Evolutionary conservation across 2,888 invertebrate species (phyloP), one percentile per base, ranked within the genome.

Genomic region (Tanypteryx hageni): DNA sequence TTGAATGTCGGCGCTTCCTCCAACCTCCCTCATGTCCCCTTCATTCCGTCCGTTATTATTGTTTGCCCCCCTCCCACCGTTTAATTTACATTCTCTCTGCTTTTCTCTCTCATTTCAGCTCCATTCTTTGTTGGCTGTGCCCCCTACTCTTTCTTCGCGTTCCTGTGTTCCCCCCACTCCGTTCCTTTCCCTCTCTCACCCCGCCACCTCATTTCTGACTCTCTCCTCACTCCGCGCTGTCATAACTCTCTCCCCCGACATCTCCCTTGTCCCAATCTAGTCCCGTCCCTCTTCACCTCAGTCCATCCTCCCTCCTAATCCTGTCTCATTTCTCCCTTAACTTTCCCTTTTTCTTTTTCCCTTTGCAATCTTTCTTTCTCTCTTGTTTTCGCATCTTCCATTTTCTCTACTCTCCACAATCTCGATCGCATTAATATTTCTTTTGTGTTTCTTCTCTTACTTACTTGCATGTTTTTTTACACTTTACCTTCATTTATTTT

Each of bases 11-110:
- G 44, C 44, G 44, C 44, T 44, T 44, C 44, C 44, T 44, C 44
- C 44, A 44, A 44, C 44, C 44, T 44, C 44, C 44, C 44, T 44
- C 68, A 27, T 76, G 76, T 22, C 4, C 27, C 76, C 10, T 13
- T 10, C 27, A 27, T 68, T 18, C 68, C 18, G n/a, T 13, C 27
- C 11, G 27, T 76, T 76, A 76, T 76, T 76, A 22, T 76, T 22
- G 7, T 64, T 5, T 18, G 13, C 64, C 64, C 64, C n/a, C 22
- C 68, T 68, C 68, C 22, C 68, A 2, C 7, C 68, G 18, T 68
- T n/a, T 68, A 76, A 76, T 76, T 76, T 76, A 76, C 76, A 27
- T 27, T 76, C 76, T 27, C 76, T 76, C 76, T 76, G 68, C 68
- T 68, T 68, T 68, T n/a, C 68, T 68, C 22, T n/a, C 68, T n/a